These are phyloP conservation scores for Hymenopus coronatus DNA, from an alignment of 2,888 invertebrate genomes.

Conservation along the genomic window DNA sequence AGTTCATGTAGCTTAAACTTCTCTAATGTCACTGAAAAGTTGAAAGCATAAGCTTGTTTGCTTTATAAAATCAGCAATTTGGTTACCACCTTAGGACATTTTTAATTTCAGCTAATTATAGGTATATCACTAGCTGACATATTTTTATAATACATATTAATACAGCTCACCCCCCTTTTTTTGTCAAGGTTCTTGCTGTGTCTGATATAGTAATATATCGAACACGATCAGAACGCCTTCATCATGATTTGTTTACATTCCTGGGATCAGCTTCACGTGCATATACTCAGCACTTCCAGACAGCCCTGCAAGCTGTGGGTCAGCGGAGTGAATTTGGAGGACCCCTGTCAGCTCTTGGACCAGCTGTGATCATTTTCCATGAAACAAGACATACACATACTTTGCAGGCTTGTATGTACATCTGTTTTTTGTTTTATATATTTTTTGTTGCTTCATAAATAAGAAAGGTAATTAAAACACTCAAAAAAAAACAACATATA, in stretches of 20 bases:
- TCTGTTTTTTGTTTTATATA: background rate
- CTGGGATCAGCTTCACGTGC: slow-evolving; percentile 73
- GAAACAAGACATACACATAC: slow-evolving; percentile 72
- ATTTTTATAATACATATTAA: background rate
- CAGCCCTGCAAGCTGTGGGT: slow-evolving; percentile 51
- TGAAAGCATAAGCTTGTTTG: no score
- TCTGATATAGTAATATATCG: slow-evolving; percentile 78
- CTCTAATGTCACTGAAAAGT: no score
- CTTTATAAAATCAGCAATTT: no score
- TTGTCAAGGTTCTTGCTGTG: slow-evolving; percentile 66
- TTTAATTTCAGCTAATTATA: background rate
- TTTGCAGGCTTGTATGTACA: slow-evolving; percentile 42
- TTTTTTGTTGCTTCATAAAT: slow-evolving; percentile 1
- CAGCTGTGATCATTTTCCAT: slow-evolving; percentile 75
- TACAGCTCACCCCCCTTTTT: slow-evolving; percentile 4
- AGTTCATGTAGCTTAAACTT: no score
- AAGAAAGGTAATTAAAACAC: background rate
- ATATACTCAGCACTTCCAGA: slow-evolving; percentile 68
- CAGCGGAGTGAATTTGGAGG: slow-evolving; percentile 46
- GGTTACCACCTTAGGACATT: no score
- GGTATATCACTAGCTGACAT: background rate
- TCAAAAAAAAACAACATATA: background rate
- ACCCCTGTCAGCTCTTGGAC: slow-evolving; percentile 60
- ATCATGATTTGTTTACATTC: slow-evolving; percentile 74
- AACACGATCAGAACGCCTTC: slow-evolving; percentile 70